Evolutionary conservation across 2,113 vertebrate genomes (phyloP).

Genomic region (Lepus americanus): DNA sequence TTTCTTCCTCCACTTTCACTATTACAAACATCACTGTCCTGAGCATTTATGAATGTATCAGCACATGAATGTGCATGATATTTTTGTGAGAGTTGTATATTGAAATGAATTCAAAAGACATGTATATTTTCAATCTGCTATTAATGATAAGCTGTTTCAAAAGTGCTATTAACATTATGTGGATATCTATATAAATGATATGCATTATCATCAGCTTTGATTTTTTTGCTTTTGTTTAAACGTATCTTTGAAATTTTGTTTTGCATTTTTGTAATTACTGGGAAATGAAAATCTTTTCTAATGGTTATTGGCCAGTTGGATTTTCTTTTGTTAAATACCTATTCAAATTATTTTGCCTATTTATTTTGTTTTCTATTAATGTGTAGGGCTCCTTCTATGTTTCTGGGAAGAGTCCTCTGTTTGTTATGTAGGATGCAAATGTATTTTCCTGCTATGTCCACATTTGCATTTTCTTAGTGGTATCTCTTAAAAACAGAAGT

Average conservation of each 20-base stretch:
- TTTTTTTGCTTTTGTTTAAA: not conserved
- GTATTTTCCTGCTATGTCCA: not conserved
- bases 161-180: not conserved
- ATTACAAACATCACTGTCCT: not conserved
- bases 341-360: not conserved
- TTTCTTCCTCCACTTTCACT: not conserved
- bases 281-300: not conserved
- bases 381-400: not conserved
- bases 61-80: not conserved
- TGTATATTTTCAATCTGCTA: constrained; percentile 10
- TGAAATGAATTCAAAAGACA: not conserved
- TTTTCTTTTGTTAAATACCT: not conserved
- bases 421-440: not conserved
- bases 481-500: not conserved
- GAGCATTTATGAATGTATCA: constrained; percentile 33
- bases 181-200: not conserved
- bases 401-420: not conserved
- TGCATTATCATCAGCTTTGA: not conserved
- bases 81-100: not conserved
- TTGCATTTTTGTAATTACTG: constrained; percentile 13
- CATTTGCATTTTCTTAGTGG: constrained; percentile 55
- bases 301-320: not conserved
- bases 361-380: not conserved
- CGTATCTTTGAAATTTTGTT: not conserved
- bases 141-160: not conserved